Percentiles rank a stretch among this genome's conserved stretches.
phyloP scores from a whole-genome alignment of 2,113 vertebrate genomes.

The Ammospiza nelsoni region DNA sequence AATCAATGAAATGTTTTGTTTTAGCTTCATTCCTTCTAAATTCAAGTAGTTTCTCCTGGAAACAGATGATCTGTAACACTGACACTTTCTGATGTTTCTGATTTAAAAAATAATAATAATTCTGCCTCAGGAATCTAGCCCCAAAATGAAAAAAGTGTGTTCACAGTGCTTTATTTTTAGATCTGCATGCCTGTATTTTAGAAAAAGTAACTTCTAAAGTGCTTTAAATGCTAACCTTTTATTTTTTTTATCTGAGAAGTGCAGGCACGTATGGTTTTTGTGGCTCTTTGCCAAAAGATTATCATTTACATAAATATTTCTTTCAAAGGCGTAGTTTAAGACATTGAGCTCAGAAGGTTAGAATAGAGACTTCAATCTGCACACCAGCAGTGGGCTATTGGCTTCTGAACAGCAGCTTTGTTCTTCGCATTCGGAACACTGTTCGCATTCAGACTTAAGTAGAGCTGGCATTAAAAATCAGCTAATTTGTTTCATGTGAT shows the following conservation, averaged over 20 bases:
- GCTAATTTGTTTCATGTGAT: constrained; percentile 80
- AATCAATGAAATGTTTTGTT: neutral
- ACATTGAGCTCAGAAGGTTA: constrained; percentile 64
- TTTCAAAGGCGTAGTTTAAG: constrained; percentile 65
- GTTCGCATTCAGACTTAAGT: constrained; percentile 68
- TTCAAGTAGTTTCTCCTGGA: neutral
- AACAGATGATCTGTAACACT: neutral
- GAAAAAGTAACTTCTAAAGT: constrained; percentile 63
- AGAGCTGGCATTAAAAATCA: constrained; percentile 70
- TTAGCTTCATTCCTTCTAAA: neutral
- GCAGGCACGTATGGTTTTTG: constrained; percentile 64
- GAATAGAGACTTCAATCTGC: constrained; percentile 71
- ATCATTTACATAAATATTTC: constrained; percentile 76
- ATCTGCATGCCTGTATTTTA: constrained; percentile 40
- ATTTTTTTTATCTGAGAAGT: constrained; percentile 62
- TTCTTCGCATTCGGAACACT: constrained; percentile 62
- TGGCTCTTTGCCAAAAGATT: constrained; percentile 69
- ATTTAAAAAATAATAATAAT: neutral
- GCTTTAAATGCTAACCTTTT: constrained; percentile 63
- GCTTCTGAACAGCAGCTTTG: constrained; percentile 73
- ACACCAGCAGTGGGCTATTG: constrained; percentile 64
- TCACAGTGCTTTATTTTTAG: constrained; percentile 53
- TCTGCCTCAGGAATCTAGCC: constrained; percentile 29
- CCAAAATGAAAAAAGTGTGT: neutral
- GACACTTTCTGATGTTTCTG: neutral